Conservation (phyloP, 2,797 vertebrate species). For the Cyclopterus lumpus region DNA sequence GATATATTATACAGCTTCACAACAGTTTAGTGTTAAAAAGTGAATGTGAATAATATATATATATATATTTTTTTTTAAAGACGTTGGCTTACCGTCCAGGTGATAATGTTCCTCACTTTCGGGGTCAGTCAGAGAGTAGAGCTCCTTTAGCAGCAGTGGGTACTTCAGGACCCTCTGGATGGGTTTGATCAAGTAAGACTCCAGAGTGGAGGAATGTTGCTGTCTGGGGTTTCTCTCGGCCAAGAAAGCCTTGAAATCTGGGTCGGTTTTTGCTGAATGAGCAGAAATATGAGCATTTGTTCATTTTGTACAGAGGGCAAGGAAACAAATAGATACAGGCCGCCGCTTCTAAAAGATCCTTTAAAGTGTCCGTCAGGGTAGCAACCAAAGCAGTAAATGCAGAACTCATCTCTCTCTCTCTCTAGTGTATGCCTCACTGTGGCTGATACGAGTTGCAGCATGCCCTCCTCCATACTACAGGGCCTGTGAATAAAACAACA, state of each 20-base stretch:
- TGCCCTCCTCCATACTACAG: background rate
- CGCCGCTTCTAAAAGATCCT: background rate
- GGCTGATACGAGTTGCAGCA: constrained; percentile 10
- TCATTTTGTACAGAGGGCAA: background rate
- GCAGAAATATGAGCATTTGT: background rate
- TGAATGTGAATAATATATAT: background rate
- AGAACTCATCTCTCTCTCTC: background rate
- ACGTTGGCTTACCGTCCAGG: constrained; percentile 86
- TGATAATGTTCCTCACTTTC: constrained; percentile 98
- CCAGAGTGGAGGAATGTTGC: constrained; percentile 94
- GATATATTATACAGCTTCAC: background rate
- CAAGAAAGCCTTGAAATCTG: constrained; percentile 94
- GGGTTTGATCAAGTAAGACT: constrained; percentile 99
- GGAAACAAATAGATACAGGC: background rate
- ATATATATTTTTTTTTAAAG: background rate
- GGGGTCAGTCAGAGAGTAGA: constrained; percentile 90
- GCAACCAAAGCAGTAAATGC: background rate
- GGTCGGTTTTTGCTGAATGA: constrained; percentile 90
- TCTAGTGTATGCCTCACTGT: background rate
- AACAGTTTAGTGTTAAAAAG: background rate
- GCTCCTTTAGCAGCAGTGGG: constrained; percentile 92
- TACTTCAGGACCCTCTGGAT: constrained; percentile 98
- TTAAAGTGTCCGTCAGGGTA: background rate
- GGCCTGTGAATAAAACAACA: constrained; percentile 13
- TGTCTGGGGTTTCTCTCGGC: constrained; percentile 92